Evolutionary conservation across 2,888 invertebrate genomes (phyloP).

Genomic region (Nomada flava): DNA sequence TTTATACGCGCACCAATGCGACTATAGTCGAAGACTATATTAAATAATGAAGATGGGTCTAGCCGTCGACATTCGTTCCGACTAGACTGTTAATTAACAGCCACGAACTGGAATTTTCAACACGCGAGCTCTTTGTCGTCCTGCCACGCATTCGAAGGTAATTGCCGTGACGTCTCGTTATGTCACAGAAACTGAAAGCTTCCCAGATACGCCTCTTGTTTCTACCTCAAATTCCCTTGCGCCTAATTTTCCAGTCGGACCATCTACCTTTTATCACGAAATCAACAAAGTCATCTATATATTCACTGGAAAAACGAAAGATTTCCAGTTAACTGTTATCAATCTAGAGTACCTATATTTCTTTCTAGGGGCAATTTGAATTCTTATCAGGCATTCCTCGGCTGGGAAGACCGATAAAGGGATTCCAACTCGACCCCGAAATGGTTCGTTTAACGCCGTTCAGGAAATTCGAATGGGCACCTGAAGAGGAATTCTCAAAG

Average conservation of each 20-base stretch:
- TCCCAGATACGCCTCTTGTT: slow-evolving; percentile 10
- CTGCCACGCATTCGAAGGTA: slow-evolving; percentile 57
- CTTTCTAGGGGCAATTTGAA: slow-evolving; percentile 20
- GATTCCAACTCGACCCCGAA: slow-evolving; percentile 5
- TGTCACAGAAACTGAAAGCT: slow-evolving; percentile 66
- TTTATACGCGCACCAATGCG: too few species aligned
- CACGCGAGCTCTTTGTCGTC: slow-evolving; percentile 59
- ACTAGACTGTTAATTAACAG: slow-evolving; percentile 56
- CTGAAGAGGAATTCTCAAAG: slow-evolving; percentile 7
- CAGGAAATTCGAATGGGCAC: neutral
- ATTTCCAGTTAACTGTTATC: neutral
- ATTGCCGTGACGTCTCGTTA: slow-evolving; percentile 76
- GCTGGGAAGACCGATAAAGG: slow-evolving; percentile 15
- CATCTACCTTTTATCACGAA: neutral
- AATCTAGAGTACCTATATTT: neutral
- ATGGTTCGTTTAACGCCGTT: neutral
- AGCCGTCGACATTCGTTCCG: slow-evolving; percentile 22
- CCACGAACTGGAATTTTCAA: slow-evolving; percentile 29
- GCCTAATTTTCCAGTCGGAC: neutral
- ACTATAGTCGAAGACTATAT: too few species aligned
- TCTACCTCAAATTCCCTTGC: slow-evolving; percentile 9
- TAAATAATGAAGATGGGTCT: neutral
- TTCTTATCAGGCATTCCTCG: slow-evolving; percentile 50
- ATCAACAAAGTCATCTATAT: neutral
- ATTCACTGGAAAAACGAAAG: too few species aligned